These are phyloP conservation scores for Bombyx mori DNA, from an alignment of 1,140 invertebrate species.

Conservation along the genomic window ASM3026992v2 NC_085113.1:3395501-3396000, in stretches of 20 bases:
- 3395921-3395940: too few relatives aligned
- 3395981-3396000: too few relatives aligned
- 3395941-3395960: too few relatives aligned
- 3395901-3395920: too few relatives aligned
- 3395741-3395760: background rate
- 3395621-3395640: conserved; percentile 29
- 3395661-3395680: conserved; percentile 41
- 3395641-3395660: conserved; percentile 33
- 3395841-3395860: too few relatives aligned
- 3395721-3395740: conserved; percentile 52
- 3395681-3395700: conserved; percentile 54
- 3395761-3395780: too few relatives aligned
- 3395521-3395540: conserved; percentile 53
- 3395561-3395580: conserved; percentile 53
- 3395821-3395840: too few relatives aligned
- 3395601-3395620: conserved; percentile 44
- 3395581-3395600: conserved; percentile 60
- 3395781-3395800: too few relatives aligned
- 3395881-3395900: too few relatives aligned
- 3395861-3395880: too few relatives aligned
- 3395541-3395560: conserved; percentile 55
- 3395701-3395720: conserved; percentile 57
- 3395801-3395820: too few relatives aligned
- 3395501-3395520: conserved; percentile 6
- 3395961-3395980: too few relatives aligned